A percentile compares a stretch with the other conserved stretches of the same genome.
Conservation (phyloP, 2,888 invertebrate genomes). For the Acrocyrtus sp. region DNA sequence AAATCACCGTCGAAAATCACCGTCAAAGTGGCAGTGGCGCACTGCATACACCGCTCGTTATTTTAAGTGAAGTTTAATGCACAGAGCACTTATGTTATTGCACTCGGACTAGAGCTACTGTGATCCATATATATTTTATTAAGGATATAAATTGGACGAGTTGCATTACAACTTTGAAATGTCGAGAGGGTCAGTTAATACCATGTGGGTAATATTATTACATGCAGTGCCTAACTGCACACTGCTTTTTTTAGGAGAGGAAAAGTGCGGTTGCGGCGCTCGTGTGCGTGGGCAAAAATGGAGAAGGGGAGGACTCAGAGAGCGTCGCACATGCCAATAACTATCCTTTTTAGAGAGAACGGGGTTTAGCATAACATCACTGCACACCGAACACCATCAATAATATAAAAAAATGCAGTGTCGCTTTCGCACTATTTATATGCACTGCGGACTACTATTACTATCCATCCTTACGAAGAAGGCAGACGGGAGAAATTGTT, state of each 20-base stretch:
- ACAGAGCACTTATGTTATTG: no score
- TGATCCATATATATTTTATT: constrained; percentile 11
- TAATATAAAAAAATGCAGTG: background rate
- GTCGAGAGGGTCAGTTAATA: constrained; percentile 42
- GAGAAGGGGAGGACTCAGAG: constrained; percentile 4
- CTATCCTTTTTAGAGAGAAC: background rate
- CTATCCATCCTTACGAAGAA: no score
- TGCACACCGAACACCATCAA: background rate
- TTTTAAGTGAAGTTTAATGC: no score
- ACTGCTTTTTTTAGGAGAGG: background rate
- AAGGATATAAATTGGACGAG: constrained; percentile 9
- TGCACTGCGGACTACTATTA: no score
- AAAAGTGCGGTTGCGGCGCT: background rate
- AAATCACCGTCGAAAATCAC: no score
- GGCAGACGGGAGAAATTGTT: no score
- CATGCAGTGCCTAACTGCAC: background rate
- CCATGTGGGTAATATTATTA: background rate
- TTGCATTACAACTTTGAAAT: no score
- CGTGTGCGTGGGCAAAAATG: background rate
- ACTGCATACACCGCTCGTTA: no score
- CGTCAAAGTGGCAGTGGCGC: no score
- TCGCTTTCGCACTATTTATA: background rate
- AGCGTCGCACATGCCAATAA: constrained; percentile 22
- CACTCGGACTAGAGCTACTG: no score
- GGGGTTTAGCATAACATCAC: background rate